phyloP scores from a whole-genome alignment of 1,140 invertebrate genomes.

The Temnothorax curvispinosus region DNA sequence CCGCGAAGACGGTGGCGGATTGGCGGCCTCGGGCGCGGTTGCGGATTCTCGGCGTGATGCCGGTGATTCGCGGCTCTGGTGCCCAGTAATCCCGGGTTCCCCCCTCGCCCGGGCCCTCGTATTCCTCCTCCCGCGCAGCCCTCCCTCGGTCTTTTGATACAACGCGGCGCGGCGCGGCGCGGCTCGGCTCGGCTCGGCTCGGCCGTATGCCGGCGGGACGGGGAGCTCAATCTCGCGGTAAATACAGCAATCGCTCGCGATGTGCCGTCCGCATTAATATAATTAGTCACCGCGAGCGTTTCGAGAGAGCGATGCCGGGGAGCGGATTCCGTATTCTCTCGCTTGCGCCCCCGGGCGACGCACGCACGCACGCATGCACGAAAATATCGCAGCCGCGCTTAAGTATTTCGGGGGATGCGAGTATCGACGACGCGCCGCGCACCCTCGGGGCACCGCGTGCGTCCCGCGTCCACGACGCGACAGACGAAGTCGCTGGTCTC shows the following conservation, averaged over 20 bases:
- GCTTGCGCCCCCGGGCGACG: constrained; percentile 50
- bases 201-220: constrained; percentile 53
- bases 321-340: constrained; percentile 50
- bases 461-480: constrained; percentile 8
- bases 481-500: background rate
- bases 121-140: constrained; percentile 71
- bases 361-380: constrained; percentile 49
- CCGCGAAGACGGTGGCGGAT: constrained; percentile 82
- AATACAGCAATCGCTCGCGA: constrained; percentile 85
- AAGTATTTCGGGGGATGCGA: constrained; percentile 55
- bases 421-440: constrained; percentile 47
- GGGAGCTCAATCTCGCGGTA: constrained; percentile 82
- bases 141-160: constrained; percentile 67
- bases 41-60: constrained; percentile 85
- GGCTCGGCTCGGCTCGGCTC: background rate
- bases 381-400: constrained; percentile 52
- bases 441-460: background rate
- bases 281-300: constrained; percentile 85
- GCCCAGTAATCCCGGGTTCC: constrained; percentile 83
- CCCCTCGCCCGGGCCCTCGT: constrained; percentile 77
- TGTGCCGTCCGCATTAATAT: constrained; percentile 85
- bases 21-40: constrained; percentile 85
- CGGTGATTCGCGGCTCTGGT: constrained; percentile 85
- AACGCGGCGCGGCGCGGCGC: constrained; percentile 31
- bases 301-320: constrained; percentile 72